Base-by-base conservation (phyloP, 2,113 vertebrate species). In the Rostratula benghalensis region DNA sequence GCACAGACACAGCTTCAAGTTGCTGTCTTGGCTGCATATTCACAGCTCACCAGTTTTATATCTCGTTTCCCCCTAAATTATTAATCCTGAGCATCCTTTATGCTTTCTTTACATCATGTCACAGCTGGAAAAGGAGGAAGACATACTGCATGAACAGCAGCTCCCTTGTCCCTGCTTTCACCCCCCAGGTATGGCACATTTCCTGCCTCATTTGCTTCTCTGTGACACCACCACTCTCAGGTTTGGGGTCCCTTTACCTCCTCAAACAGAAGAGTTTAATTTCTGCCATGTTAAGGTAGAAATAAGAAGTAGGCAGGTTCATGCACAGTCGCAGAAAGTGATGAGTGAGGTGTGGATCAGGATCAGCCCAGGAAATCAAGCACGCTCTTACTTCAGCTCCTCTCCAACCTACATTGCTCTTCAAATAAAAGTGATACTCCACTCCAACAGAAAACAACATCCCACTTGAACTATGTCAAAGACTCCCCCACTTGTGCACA, bases 41-140 rank as follows among this genome's bases (percentile, higher is more conserved):
- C 92, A 89, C 18, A 37, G 59, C 43, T 78, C 48, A 89, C 18
- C 2, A 45, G 31, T 87, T 96, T 95, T 84, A 89, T 86, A 78
- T 63, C 87, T 96, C 94, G 85, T 91, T 97, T 95, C 54, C n/a
- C 65, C 35, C 64, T 97, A 91, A 97, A 97, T 98, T 97, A 97
- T 98, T 97, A 63, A 97, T 96, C 83, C 68, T 22, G 28, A 93
- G 79, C 92, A 97, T 93, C 33, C 94, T 91, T 92, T 92, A 63
- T 87, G 70, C 92, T 97, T 96, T 96, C 83, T 90, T 94, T 90
- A 83, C 3, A n/a, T 95, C 80, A 71, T 39, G 65, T 87, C 87
- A 87, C 77, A 85, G 71, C 27, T 41, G 95, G 94, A 94, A 63
- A 69, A 35, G 46, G 25, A 83, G 51, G 83, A 95, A 74, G 1